Evolutionary conservation across 1,140 invertebrate genomes (phyloP), one percentile per base, ranked within the genome.

Genomic region (Pachypsylla venusta): DNA sequence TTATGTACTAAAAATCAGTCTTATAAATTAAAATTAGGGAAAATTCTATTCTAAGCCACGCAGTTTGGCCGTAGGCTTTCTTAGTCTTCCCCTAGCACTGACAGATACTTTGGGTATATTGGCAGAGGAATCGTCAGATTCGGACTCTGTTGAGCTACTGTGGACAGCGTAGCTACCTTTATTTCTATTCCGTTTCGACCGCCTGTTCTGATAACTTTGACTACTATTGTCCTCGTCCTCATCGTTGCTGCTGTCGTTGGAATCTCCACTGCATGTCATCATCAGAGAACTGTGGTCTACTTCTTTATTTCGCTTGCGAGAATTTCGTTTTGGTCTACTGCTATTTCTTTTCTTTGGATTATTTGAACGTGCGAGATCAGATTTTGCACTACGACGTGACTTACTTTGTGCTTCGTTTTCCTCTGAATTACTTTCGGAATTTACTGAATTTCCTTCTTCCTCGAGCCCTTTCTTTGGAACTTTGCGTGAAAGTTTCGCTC

Each of bases 11-110:
- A n/a, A n/a, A n/a, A n/a, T n/a, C n/a, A n/a, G n/a, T n/a, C n/a
- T n/a, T n/a, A n/a, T n/a, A n/a, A n/a, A n/a, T n/a, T n/a, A n/a
- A n/a, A n/a, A n/a, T n/a, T n/a, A n/a, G n/a, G n/a, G n/a, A n/a
- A n/a, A n/a, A n/a, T n/a, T n/a, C n/a, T n/a, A n/a, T n/a, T n/a
- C n/a, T n/a, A n/a, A n/a, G n/a, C 42, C 83, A 25, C 81, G 75
- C 25, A 84, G 86, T 68, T 85, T 80, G 25, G 85, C 79, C 4
- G 87, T 90, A 57, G 90, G 78, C 72, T 84, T 87, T 25, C 89
- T 78, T 35, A 93, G 78, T 30, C 89, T 76, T 4, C 90, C 90
- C 27, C 89, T 76, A 66, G 87, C 91, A 70, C 89, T 92, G 28
- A 87, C 75, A 28, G 65, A 67, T 22, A 64, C 64, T 26, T 30